A percentile compares a stretch with the other conserved stretches of the same genome.
Evolutionary conservation across 2,888 invertebrate genomes (phyloP).

Genomic region (Eutolmus rufibarbis): DNA sequence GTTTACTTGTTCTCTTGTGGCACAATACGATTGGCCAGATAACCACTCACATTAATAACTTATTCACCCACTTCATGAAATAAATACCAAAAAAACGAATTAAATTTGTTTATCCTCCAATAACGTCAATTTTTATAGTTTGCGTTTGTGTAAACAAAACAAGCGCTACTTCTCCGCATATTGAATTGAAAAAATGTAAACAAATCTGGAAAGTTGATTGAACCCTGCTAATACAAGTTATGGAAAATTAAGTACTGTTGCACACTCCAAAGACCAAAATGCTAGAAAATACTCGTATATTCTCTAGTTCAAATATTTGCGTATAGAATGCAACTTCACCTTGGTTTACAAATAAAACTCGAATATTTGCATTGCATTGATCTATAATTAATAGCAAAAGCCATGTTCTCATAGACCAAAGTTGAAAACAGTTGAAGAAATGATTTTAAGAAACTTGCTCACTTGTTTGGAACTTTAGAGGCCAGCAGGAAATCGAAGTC

Average conservation of each 20-base stretch:
- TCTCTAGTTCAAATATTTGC: not conserved
- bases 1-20: not conserved
- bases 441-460: not conserved
- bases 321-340: not conserved
- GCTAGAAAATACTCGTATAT: not conserved
- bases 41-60: not conserved
- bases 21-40: not conserved
- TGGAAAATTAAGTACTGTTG: not conserved
- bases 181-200: not conserved
- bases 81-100: not conserved
- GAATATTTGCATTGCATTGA: not conserved
- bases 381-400: not conserved
- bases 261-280: not conserved
- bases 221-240: not conserved
- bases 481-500: not conserved
- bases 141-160: not conserved
- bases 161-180: not conserved
- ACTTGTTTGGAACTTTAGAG: not conserved
- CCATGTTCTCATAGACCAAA: not conserved
- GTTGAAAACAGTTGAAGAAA: not conserved
- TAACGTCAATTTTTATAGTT: not conserved
- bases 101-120: not conserved
- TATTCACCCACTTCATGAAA: not conserved
- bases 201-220: not conserved
- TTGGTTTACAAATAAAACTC: not conserved